phyloP scores from a whole-genome alignment of 1,140 invertebrate genomes.

The Drosophila elegans region DNA sequence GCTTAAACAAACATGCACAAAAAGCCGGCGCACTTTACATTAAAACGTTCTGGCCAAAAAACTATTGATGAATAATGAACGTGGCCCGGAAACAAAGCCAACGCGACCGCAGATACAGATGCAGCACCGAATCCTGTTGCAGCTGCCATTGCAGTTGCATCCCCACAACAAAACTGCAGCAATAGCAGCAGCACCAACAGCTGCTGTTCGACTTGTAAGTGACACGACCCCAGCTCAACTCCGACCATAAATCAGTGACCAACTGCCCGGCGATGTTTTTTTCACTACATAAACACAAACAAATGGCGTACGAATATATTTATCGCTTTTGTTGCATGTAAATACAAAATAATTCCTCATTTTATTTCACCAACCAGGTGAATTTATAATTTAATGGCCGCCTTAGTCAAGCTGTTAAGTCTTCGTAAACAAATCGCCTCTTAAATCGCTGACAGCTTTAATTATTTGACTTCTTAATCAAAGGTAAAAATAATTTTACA shows the following conservation, averaged over 20 bases:
- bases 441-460: too few species aligned
- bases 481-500: too few species aligned
- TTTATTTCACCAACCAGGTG: constrained; percentile 5
- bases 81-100: constrained; percentile 50
- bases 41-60: constrained; percentile 46
- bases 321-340: constrained; percentile 38
- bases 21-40: constrained; percentile 53
- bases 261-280: constrained; percentile 36
- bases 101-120: constrained; percentile 42
- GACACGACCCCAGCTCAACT: constrained; percentile 35
- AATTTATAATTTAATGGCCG: not conserved
- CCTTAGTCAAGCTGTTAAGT: too few species aligned
- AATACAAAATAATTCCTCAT: constrained; percentile 36
- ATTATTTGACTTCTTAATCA: too few species aligned
- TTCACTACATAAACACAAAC: constrained; percentile 24
- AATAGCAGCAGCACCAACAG: constrained; percentile 3
- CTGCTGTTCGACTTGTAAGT: constrained; percentile 43
- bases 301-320: constrained; percentile 38
- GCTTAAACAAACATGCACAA: constrained; percentile 55
- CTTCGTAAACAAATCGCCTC: not conserved
- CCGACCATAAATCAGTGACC: constrained; percentile 54
- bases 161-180: constrained; percentile 1
- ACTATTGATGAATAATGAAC: constrained; percentile 67
- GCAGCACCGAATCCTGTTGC: not conserved
- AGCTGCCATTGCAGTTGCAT: not conserved